phyloP scores from a whole-genome alignment of 37 sponge, comb jelly and placozoan genomes.

The Oscarella lobularis region DNA sequence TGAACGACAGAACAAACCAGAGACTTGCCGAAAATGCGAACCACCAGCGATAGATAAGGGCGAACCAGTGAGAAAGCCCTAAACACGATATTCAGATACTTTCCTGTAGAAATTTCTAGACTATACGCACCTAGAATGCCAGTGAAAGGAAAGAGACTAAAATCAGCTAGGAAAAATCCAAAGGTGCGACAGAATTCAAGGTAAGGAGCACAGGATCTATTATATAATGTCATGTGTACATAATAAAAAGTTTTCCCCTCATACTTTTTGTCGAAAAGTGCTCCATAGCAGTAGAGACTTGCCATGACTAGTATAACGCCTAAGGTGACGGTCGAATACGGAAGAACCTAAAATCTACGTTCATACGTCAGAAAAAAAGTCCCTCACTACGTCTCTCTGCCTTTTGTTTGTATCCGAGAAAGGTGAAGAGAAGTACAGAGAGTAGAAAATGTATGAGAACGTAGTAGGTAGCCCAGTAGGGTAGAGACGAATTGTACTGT shows the following conservation, averaged over 20 bases:
- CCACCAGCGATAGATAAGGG: neutral
- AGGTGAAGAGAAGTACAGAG: slow-evolving; percentile 16
- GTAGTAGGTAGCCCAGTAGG: slow-evolving; percentile 50
- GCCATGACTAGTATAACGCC: neutral
- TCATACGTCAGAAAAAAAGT: neutral
- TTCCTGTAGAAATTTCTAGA: too few species aligned
- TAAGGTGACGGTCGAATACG: neutral
- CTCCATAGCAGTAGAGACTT: neutral
- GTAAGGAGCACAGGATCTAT: neutral
- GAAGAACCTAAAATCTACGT: neutral
- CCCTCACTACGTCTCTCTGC: neutral
- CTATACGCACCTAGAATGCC: too few species aligned
- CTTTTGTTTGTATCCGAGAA: slow-evolving; percentile 9
- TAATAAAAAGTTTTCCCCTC: too few species aligned
- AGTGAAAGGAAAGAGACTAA: neutral
- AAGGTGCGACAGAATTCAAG: neutral
- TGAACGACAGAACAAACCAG: neutral
- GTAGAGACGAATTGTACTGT: slow-evolving; percentile 21
- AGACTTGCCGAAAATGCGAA: neutral
- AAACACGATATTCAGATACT: neutral
- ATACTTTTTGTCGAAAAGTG: neutral
- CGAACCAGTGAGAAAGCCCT: neutral
- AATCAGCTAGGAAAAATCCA: neutral
- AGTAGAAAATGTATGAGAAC: slow-evolving; percentile 38
- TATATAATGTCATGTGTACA: too few species aligned